Evolutionary conservation across 2,888 invertebrate genomes (phyloP), one percentile per base, ranked within the genome.

Genomic region (Dermolepida albohirtum): DNA sequence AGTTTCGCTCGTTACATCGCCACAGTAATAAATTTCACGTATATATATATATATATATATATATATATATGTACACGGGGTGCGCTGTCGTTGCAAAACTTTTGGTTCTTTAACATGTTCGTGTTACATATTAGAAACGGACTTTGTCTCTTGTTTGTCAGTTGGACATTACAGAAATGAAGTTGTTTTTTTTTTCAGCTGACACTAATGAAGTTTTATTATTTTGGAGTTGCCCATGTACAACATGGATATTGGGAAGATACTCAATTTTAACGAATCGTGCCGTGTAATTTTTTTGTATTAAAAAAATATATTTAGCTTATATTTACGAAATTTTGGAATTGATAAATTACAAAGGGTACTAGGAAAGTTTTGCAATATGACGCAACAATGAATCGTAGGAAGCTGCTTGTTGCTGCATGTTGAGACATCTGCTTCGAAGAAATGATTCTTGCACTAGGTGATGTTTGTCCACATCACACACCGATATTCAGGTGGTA

Each of bases 1-100:
- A 75, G 70, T 74, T 74, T 72, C 47, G 67, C 68, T 72, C 74
- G 71, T 73, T 71, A 71, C 59, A 50, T 59, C 59, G 50, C 57
- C 66, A 51, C 52, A 52, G 71, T 73, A 68, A 73, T 68, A 70
- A 70, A 72, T 72, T 74, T 69, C 71, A 71, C 72, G 70, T 68
- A 66, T 29, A 62, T 62, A 62, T 47, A 27, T 41, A 12, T 22
- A 14, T 44, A 44, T 27, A 57, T 44, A 44, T 22, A 43, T 44
- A 57, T 41, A 40, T 55, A 41, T 55, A 43, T 41, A 16, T 10
- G 12, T 22, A 10, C 5, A 29, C 59, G 14, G 34, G 4, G 47
- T 14, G 27, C 39, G 47, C 27, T 62, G 59, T 62, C 59, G 59
- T 49, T 47, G 29, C 39, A 16, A 47, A 62, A 62, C 59, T 62